Conservation (phyloP, 1,140 invertebrate species). For the Panagrolaimus sp. region DNA sequence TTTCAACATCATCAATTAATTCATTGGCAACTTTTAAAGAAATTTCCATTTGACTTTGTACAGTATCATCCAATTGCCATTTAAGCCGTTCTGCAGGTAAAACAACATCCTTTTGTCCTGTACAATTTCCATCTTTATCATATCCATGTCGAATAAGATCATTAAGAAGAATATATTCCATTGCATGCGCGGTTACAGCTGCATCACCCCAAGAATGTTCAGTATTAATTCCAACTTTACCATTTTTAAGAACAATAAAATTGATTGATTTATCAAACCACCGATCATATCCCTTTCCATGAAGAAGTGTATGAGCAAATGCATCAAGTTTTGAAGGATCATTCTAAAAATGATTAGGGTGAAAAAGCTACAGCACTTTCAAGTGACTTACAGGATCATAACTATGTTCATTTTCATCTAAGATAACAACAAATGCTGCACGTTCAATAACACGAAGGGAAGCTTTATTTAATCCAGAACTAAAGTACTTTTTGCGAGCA, state of each 20-base stretch:
- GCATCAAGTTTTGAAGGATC: conserved; percentile 75
- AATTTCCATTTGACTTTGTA: conserved; percentile 41
- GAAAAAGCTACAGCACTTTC: conserved; percentile 36
- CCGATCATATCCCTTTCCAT: conserved; percentile 89
- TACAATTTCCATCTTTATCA: conserved; percentile 46
- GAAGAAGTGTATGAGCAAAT: conserved; percentile 78
- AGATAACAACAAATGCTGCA: conserved; percentile 80
- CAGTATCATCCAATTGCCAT: conserved; percentile 37
- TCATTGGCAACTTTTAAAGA: conserved; percentile 51
- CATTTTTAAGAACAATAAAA: conserved; percentile 83
- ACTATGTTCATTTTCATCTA: conserved; percentile 75
- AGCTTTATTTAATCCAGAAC: conserved; percentile 76
- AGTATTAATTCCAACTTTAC: conserved; percentile 72
- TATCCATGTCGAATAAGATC: conserved; percentile 47
- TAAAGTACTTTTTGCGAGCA: conserved; percentile 71
- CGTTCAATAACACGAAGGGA: conserved; percentile 87
- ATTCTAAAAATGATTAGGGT: conserved; percentile 62
- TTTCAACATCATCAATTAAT: conserved; percentile 68
- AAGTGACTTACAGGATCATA: conserved; percentile 59
- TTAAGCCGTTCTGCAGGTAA: conserved; percentile 46
- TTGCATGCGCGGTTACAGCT: conserved; percentile 64
- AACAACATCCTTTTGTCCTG: conserved; percentile 29
- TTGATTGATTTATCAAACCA: conserved; percentile 99
- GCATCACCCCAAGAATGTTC: conserved; percentile 65
- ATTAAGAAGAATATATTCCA: conserved; percentile 60